phyloP scores from a whole-genome alignment of 2,797 vertebrate genomes.

The Gymnoscopelus microlampas region DNA sequence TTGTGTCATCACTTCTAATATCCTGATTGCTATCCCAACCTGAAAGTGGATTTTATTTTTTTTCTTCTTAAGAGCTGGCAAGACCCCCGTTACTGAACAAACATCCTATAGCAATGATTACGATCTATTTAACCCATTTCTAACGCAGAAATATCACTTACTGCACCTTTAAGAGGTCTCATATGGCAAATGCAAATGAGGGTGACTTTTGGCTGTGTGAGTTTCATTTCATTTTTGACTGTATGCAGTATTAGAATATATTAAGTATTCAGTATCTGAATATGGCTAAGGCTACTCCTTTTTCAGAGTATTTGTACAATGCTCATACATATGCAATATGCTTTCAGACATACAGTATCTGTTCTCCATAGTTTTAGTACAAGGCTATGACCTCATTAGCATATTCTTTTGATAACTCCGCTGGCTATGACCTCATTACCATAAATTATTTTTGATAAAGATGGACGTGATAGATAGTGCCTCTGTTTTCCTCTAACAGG shows the following conservation, averaged over 20 bases:
- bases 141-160: too few species aligned
- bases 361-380: constrained; percentile 36
- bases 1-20: too few species aligned
- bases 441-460: constrained; percentile 66
- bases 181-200: constrained; percentile 23
- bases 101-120: too few species aligned
- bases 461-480: constrained; percentile 52
- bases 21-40: too few species aligned
- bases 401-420: constrained; percentile 24
- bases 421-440: constrained; percentile 66
- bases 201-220: constrained; percentile 4
- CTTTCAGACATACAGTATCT: neutral
- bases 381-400: constrained; percentile 67
- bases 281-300: constrained; percentile 5
- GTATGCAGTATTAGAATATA: constrained; percentile 22
- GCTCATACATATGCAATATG: constrained; percentile 44
- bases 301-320: constrained; percentile 40
- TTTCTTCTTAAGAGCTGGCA: too few species aligned
- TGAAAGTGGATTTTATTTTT: too few species aligned
- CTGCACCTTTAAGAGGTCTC: too few species aligned
- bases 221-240: constrained; percentile 50
- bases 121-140: too few species aligned
- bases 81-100: too few species aligned
- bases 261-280: constrained; percentile 25
- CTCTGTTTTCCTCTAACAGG: constrained; percentile 50